Percentiles rank a stretch among this genome's conserved stretches.
Evolutionary conservation across 2,797 vertebrate species (phyloP).

Genomic region (Thripadectes ignobilis): DNA sequence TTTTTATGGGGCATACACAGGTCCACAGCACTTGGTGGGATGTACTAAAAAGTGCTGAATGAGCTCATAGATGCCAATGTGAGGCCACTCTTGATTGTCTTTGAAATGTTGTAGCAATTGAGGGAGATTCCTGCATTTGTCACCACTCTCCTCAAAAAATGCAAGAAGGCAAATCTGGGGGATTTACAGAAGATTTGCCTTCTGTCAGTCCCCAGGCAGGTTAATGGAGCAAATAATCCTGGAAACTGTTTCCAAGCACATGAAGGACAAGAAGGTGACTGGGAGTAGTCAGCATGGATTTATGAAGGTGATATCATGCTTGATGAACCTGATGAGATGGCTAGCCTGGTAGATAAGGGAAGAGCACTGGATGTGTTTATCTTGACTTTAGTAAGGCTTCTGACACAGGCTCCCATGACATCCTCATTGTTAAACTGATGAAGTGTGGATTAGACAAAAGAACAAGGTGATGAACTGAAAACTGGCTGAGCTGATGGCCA

Average conservation of each 20-base stretch:
- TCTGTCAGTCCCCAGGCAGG: background rate
- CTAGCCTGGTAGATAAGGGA: background rate
- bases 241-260: background rate
- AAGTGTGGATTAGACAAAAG: background rate
- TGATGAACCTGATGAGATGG: background rate
- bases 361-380: background rate
- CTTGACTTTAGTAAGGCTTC: background rate
- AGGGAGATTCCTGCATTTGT: background rate
- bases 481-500: background rate
- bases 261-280: background rate
- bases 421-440: background rate
- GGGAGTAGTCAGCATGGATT: background rate
- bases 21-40: background rate
- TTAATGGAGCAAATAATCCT: background rate
- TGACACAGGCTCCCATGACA: background rate
- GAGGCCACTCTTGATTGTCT: background rate
- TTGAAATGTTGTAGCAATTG: background rate
- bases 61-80: background rate
- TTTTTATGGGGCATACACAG: rapidly evolving
- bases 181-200: background rate
- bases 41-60: background rate
- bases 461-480: background rate
- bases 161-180: background rate
- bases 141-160: background rate
- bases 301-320: background rate